These are phyloP conservation scores for Seira sanloemensis DNA, from an alignment of 2,888 invertebrate species.

Conservation along the genomic window DNA sequence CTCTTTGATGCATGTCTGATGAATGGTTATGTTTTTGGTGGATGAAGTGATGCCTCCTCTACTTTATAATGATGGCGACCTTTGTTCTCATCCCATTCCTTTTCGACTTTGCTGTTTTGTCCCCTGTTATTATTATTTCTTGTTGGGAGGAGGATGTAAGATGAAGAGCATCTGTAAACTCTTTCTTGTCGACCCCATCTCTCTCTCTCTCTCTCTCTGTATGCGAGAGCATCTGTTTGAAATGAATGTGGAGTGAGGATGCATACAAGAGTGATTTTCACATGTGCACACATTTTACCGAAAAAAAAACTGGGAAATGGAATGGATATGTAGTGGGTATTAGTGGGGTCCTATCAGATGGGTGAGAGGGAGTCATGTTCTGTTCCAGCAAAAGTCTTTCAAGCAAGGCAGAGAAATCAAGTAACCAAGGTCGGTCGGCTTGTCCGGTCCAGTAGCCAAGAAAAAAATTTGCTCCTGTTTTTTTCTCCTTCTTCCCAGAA, in stretches of 20 bases:
- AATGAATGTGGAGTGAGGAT: too few relatives aligned
- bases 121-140: conserved; percentile 37
- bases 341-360: too few relatives aligned
- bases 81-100: conserved; percentile 15
- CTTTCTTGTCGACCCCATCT: too few relatives aligned
- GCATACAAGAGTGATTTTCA: conserved; percentile 44
- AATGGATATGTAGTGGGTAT: conserved; percentile 5
- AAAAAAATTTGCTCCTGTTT: too few relatives aligned
- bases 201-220: too few relatives aligned
- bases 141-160: too few relatives aligned
- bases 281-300: conserved; percentile 59
- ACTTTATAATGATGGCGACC: background rate
- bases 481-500: background rate
- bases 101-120: conserved; percentile 19
- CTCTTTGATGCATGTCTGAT: conserved; percentile 54
- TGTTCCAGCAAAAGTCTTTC: conserved; percentile 62
- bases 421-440: conserved; percentile 30
- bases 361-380: conserved; percentile 46
- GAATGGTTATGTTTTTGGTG: conserved; percentile 51
- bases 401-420: conserved; percentile 35
- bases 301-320: conserved; percentile 27
- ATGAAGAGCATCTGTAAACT: conserved; percentile 58
- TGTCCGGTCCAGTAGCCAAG: conserved; percentile 26
- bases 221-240: conserved; percentile 51
- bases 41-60: background rate